Base-by-base conservation (phyloP, 2,113 vertebrate species). In the Eurystomus gularis region DNA sequence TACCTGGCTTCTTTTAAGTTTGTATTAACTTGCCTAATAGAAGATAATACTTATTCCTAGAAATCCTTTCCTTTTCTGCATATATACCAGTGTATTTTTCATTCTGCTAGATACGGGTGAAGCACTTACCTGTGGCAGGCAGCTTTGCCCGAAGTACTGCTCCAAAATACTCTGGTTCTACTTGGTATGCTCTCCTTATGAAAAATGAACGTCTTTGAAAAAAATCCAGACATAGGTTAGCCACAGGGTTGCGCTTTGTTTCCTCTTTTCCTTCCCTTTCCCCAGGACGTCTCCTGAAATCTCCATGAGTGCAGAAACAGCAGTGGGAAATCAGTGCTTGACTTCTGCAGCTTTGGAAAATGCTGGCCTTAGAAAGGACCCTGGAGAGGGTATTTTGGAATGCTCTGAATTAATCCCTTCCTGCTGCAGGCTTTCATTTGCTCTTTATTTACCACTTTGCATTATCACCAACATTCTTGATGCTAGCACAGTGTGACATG, bases 391-490 rank as follows among this genome's bases (percentile, higher is more conserved):
- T 28, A 62, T 68, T 86, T 90, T 42, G 33, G 39, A 35, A 84
- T 40, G 44, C 42, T 60, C 44, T 57, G 60, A 79, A 49, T 86
- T 54, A 33, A 51, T 78, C 86, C 68, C 29, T 82, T 82, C 68
- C 73, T 71, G 81, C 83, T 93, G 35, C 15, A 66, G 83, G 77
- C 86, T 79, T 88, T 71, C 24, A 16, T 95, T 94, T 91, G 35
- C 77, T 82, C 81, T 90, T 83, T 80, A 52, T 88, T 96, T 84
- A 52, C 61, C 48, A 46, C 77, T 89, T 84, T 17, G 51, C 52
- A 23, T 68, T 83, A 64, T 39, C 70, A 33, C 24, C 71, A 70
- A 79, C 7, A 1, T 4, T 60, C 75, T 48, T 90, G 86, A 90
- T 40, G 82, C 49, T 90, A 89, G 90, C n/a, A 1, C 1, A 4